Evolutionary conservation across 2,113 vertebrate species (phyloP).

Genomic region (Halcyon malimbica): DNA sequence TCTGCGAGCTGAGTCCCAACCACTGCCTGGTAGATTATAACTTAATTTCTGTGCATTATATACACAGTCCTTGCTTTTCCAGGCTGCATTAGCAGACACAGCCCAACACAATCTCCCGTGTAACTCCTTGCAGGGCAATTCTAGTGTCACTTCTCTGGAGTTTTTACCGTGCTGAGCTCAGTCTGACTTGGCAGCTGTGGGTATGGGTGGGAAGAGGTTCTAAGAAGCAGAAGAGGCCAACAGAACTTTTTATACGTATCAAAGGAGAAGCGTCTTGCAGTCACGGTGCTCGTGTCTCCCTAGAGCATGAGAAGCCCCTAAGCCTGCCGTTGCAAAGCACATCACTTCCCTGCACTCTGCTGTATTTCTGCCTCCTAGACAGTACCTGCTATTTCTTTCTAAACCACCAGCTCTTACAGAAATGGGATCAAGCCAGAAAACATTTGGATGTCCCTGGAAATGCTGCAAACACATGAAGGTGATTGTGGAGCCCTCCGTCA

Average conservation of each 20-base stretch:
- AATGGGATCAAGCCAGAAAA: not conserved
- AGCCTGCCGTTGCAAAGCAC: not conserved
- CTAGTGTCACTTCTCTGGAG: not conserved
- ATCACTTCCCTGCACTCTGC: accelerated
- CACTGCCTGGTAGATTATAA: not conserved
- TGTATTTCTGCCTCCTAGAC: not conserved
- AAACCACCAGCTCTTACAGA: not conserved
- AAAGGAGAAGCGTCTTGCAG: not conserved
- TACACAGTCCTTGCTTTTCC: not conserved
- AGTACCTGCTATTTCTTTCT: not conserved
- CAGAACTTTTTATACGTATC: not conserved
- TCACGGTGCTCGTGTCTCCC: not conserved
- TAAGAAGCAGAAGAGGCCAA: not conserved
- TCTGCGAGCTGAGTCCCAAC: not conserved
- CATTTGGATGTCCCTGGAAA: not conserved
- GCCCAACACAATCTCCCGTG: not conserved
- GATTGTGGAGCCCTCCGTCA: not conserved
- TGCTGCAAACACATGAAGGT: not conserved
- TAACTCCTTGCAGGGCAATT: not conserved
- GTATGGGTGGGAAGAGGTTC: not conserved
- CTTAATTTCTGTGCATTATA: not conserved
- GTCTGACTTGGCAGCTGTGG: not conserved
- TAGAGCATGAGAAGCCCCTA: not conserved
- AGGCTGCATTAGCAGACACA: not conserved
- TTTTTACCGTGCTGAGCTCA: not conserved